A percentile compares a stretch with the other conserved stretches of the same genome.
phyloP scores from a whole-genome alignment of 2,888 invertebrate species.

The Drosophila colorata region DNA sequence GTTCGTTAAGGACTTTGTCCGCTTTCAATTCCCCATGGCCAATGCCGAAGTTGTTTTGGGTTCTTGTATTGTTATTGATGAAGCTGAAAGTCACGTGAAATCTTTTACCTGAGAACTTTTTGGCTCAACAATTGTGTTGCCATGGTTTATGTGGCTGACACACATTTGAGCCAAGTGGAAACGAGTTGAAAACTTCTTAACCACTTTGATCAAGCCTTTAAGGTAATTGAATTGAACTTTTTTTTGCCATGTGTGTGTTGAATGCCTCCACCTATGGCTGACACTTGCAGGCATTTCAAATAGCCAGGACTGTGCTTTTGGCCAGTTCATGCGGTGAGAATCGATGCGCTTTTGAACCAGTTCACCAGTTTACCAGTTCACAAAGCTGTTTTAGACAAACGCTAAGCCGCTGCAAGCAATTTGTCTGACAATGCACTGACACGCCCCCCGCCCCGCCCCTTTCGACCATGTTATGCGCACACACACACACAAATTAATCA shows the following conservation, averaged over 20 bases:
- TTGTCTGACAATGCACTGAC: constrained; percentile 15
- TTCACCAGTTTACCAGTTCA: neutral
- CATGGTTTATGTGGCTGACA: constrained; percentile 10
- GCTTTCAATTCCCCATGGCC: constrained; percentile 9
- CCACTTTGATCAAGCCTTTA: constrained; percentile 17
- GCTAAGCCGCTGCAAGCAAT: constrained; percentile 21
- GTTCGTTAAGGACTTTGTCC: constrained; percentile 15
- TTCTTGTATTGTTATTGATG: constrained; percentile 34
- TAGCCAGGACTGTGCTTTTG: neutral
- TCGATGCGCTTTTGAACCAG: constrained; percentile 5
- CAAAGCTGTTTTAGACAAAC: neutral
- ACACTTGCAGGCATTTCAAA: neutral
- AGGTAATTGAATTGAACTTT: constrained; percentile 45
- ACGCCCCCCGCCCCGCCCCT: neutral
- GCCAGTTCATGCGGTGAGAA: neutral
- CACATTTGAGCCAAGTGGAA: constrained; percentile 5
- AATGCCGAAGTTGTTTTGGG: neutral
- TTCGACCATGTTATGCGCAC: constrained; percentile 13
- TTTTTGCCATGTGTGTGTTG: constrained; percentile 1
- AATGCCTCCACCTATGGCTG: no score
- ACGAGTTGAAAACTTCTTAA: constrained; percentile 16
- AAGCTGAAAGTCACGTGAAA: constrained; percentile 33
- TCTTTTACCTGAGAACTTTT: constrained; percentile 44
- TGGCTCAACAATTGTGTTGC: constrained; percentile 9
- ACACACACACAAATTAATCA: constrained; percentile 63